Percentiles rank a stretch among this genome's conserved stretches.
phyloP scores from a whole-genome alignment of 2,797 vertebrate genomes.

The Lutjanus campechanus region DNA sequence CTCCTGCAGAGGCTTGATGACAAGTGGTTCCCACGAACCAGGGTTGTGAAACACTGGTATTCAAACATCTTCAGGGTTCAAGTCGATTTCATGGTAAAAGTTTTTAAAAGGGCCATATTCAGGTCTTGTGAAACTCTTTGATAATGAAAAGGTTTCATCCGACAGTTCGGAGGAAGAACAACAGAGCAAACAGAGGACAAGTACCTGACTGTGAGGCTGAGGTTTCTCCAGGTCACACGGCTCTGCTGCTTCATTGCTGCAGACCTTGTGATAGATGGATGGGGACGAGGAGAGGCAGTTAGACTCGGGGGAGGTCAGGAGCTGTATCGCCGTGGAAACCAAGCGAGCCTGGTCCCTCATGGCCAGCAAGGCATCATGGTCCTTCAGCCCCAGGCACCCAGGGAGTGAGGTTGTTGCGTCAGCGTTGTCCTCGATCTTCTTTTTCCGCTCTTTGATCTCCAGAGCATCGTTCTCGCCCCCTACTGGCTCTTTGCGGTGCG shows the following conservation, averaged over 20 bases:
- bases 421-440: slow-evolving; percentile 69
- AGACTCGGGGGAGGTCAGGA: slow-evolving; percentile 91
- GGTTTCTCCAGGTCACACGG: slow-evolving; percentile 86
- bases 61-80: background rate
- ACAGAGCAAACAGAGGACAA: background rate
- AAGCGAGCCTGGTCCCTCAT: slow-evolving; percentile 93
- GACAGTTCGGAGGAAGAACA: background rate
- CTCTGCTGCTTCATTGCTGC: slow-evolving; percentile 87
- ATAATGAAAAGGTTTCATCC: background rate
- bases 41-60: too few species aligned
- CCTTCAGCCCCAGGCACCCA: slow-evolving; percentile 87
- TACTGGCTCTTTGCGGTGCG: slow-evolving; percentile 83
- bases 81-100: background rate
- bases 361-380: slow-evolving; percentile 90
- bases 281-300: slow-evolving; percentile 88
- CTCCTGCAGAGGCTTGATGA: too few species aligned
- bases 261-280: slow-evolving; percentile 87
- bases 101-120: background rate
- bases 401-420: slow-evolving; percentile 59
- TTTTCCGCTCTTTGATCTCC: slow-evolving; percentile 81
- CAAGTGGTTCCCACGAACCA: too few species aligned
- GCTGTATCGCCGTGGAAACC: slow-evolving; percentile 93
- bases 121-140: background rate
- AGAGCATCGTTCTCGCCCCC: slow-evolving; percentile 81
- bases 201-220: slow-evolving; percentile 81